Percentiles rank a stretch among this genome's conserved stretches.
Evolutionary conservation across 2,797 vertebrate genomes (phyloP).

Genomic region (Aldrovandia affinis): DNA sequence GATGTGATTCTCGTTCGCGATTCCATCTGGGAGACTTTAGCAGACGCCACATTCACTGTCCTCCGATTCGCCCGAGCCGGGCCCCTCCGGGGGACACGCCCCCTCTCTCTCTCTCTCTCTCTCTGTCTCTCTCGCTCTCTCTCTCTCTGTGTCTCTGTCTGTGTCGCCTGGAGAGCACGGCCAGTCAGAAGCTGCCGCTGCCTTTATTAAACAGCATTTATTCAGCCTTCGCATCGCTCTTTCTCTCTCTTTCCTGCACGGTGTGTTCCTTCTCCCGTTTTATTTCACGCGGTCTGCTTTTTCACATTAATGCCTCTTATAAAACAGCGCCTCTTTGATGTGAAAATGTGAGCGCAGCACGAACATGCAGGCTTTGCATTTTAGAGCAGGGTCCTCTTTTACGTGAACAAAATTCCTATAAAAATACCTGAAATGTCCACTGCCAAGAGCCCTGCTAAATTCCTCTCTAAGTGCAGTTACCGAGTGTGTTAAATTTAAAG

Average conservation of each 20-base stretch:
- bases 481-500: background rate
- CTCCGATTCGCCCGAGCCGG: background rate
- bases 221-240: background rate
- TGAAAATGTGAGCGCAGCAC: slow-evolving; percentile 9
- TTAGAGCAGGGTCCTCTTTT: slow-evolving; percentile 3
- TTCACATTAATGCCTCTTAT: slow-evolving; percentile 28
- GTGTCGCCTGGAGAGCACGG: background rate
- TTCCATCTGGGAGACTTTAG: background rate
- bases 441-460: background rate
- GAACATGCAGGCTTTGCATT: background rate
- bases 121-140: background rate
- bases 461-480: background rate
- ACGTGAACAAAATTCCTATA: slow-evolving; percentile 2
- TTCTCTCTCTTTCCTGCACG: background rate
- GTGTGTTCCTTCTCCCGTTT: background rate
- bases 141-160: background rate
- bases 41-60: background rate
- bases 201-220: background rate
- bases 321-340: slow-evolving; percentile 6
- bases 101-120: background rate
- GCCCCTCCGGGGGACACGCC: background rate
- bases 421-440: slow-evolving; percentile 1
- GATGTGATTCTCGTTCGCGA: background rate
- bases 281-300: background rate
- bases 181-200: background rate